A percentile compares a stretch with the other conserved stretches of the same genome.
phyloP scores from a whole-genome alignment of 2,797 vertebrate genomes.

The Typhlichthys subterraneus region DNA sequence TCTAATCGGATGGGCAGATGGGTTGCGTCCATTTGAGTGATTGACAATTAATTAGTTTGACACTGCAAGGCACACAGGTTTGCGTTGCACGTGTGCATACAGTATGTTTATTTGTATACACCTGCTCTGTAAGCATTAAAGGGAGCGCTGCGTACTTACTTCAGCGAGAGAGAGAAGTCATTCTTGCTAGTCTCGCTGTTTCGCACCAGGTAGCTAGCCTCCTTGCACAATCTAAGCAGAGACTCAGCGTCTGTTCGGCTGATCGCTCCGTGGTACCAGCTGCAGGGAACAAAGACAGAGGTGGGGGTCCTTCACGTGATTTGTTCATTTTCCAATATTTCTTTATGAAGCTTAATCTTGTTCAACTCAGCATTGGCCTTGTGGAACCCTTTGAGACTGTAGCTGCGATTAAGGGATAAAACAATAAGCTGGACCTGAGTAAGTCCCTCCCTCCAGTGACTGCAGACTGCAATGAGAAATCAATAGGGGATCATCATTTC shows the following conservation, averaged over 20 bases:
- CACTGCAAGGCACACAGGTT: neutral
- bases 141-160: constrained; percentile 80
- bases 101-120: neutral
- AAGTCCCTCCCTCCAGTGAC: too few species aligned
- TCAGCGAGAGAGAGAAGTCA: constrained; percentile 96
- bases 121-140: neutral
- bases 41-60: neutral
- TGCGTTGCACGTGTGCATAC: neutral
- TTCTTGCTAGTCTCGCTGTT: constrained; percentile 99
- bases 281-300: constrained; percentile 44
- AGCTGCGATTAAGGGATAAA: too few species aligned
- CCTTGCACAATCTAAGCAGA: constrained; percentile 93
- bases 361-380: too few species aligned
- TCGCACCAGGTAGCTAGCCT: constrained; percentile 97
- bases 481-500: neutral
- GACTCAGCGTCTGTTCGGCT: constrained; percentile 94
- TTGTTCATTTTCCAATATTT: neutral
- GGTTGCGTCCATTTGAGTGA: neutral
- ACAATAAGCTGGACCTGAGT: too few species aligned
- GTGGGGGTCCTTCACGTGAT: neutral
- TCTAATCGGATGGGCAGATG: neutral
- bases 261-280: constrained; percentile 99
- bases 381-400: too few species aligned
- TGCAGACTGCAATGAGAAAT: neutral
- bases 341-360: too few species aligned